Base-by-base conservation (phyloP, 2,888 invertebrate species). In the Synergus japonicus region DNA sequence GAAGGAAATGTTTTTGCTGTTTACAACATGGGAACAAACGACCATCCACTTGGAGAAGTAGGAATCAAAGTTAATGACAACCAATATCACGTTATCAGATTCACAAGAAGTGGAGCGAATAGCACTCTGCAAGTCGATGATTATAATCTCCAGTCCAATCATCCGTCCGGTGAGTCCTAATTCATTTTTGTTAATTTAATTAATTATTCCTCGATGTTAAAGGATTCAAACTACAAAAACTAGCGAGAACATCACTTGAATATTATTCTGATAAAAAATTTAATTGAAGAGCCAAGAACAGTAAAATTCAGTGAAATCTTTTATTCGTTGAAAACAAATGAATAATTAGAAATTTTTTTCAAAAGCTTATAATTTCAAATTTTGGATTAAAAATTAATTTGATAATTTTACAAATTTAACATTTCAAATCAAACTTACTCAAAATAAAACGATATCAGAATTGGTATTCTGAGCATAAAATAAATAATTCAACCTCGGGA, bases 31-130 rank as follows among this genome's bases (percentile, higher is more conserved):
- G 98, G 98, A 0, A 97, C 97, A 0, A 96, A 96, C 79, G 97
- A 98, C 89, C 96, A 98, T 90, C 97, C 98, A 0, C 94, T 98
- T 43, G 98, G 97, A 1, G 98, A 98, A 90, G 96, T 96, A 87
- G 96, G 96, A n/a, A 95, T 97, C 4, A 96, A 97, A 91, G 97
- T 98, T 7, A 98, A 98, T 89, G 98, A 99, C 89, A 97, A 98
- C 85, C 95, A 96, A 64, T 98, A 98, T 92, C 99, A 99, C 93
- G 97, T 98, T 63, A 96, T 98, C 1, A 93, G 97, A 85, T 98
- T 99, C 92, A 97, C 96, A 4, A 94, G 98, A 85, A 95, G 95
- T 79, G 98, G 98, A 10, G 96, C 97, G 77, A 97, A 98, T 88
- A 96, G 98, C 0, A 97, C 98, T 0, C 93, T 99, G 65, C 98